Base-by-base conservation (phyloP, 2,797 vertebrate genomes). In the Argyrosomus regius region DNA sequence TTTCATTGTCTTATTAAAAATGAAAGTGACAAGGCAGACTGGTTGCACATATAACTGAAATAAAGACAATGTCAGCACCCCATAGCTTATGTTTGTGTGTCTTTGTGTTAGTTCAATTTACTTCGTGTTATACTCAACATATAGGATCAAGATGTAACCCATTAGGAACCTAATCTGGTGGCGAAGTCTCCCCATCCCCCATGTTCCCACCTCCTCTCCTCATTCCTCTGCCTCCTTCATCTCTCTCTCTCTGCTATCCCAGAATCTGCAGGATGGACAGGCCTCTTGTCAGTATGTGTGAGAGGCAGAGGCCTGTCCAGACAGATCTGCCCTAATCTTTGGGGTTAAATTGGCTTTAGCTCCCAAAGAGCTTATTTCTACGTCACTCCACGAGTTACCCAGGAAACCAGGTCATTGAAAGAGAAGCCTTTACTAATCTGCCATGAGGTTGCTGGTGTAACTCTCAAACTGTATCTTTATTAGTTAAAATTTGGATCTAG, bases 291-390 rank as follows among this genome's bases (percentile, higher is more conserved):
- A 39, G 76, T 64, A 79, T 79, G 66, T 67, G 79, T 56, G 71
- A 61, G 67, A 66, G 75, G 71, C 18, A 58, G 67, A 64, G 64
- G 78, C 87, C 87, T 92, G 89, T 79, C 89, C 92, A 94, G 93
- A 94, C 94, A 94, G 93, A 92, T 95, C 95, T 93, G 89, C 70
- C 82, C 87, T 95, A 94, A 96, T 95, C 95, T 94, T 91, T 88
- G 82, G 81, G 79, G 72, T 80, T 88, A 96, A 96, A 96, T 96
- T 96, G 95, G 95, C 95, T 96, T 96, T 96, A 93, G 84, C 81
- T 92, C 59, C 90, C 95, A 96, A 96, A 95, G 94, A 95, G 95
- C 95, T 96, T 96, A 96, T 81, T 92, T 91, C 87, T 87, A 95
- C 92, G 94, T 95, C 94, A 95, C 88, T 81, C 88, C 78, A 57